These are phyloP conservation scores for Drosophila acutilabella DNA, from an alignment of 2,888 invertebrate genomes.

Conservation along the genomic window DNA sequence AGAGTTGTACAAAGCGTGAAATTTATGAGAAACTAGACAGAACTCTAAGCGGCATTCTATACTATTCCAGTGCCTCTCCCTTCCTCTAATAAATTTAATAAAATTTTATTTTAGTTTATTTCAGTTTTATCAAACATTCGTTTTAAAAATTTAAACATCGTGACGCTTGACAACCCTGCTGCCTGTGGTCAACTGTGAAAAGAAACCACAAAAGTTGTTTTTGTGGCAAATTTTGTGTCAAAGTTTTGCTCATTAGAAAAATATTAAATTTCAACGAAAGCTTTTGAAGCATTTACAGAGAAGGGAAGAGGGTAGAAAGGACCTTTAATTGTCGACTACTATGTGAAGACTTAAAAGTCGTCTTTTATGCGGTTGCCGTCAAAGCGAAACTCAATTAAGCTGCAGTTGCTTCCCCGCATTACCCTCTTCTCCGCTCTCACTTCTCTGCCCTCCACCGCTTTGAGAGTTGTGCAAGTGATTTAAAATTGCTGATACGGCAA, in stretches of 20 bases:
- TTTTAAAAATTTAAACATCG: not conserved
- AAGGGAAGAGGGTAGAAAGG: not conserved
- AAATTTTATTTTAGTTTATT: too few species aligned
- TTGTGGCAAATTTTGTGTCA: constrained; percentile 27
- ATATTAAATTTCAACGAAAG: constrained; percentile 67
- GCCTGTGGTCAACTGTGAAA: constrained; percentile 53
- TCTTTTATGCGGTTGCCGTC: constrained; percentile 79
- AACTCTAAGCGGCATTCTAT: too few species aligned
- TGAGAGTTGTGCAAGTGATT: constrained; percentile 54
- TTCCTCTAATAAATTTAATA: too few species aligned
- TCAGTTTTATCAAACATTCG: not conserved
- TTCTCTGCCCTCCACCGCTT: not conserved
- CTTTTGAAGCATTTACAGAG: constrained; percentile 18
- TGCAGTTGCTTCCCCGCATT: constrained; percentile 34
- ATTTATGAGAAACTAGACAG: not conserved
- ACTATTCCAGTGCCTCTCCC: too few species aligned
- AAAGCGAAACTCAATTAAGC: constrained; percentile 80
- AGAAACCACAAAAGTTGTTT: constrained; percentile 65
- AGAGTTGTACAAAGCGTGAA: not conserved
- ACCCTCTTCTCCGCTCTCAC: not conserved
- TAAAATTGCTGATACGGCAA: constrained; percentile 76
- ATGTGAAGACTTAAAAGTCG: constrained; percentile 80
- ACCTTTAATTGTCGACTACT: constrained; percentile 68
- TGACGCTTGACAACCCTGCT: not conserved
- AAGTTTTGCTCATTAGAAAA: constrained; percentile 63